Percentiles rank a stretch among this genome's conserved stretches.
Evolutionary conservation across 2,113 vertebrate genomes (phyloP).

Genomic region (Gadus macrocephalus): DNA sequence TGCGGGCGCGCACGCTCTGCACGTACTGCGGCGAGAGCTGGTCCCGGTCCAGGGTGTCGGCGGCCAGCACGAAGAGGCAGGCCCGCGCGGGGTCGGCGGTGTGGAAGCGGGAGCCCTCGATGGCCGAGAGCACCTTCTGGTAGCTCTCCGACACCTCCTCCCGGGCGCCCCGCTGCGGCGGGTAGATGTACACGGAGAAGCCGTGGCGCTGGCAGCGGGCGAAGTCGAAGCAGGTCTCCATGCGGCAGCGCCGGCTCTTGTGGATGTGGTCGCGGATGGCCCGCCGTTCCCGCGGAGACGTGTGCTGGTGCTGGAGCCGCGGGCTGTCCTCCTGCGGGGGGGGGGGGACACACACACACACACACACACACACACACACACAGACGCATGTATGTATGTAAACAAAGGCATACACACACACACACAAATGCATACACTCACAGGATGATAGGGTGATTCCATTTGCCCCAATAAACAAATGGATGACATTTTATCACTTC

Average conservation of each 20-base stretch:
- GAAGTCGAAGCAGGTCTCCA: constrained; percentile 79
- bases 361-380: neutral
- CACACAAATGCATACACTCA: neutral
- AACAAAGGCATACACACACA: neutral
- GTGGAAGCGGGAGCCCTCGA: constrained; percentile 73
- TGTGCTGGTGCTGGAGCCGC: constrained; percentile 70
- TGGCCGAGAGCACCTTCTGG: constrained; percentile 72
- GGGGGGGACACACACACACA: neutral
- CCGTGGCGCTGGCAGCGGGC: constrained; percentile 64
- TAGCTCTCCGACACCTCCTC: constrained; percentile 74
- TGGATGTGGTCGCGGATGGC: constrained; percentile 73
- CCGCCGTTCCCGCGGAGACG: constrained; percentile 67
- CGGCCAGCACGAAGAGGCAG: constrained; percentile 71
- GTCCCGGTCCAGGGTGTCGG: constrained; percentile 78
- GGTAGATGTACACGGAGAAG: constrained; percentile 75
- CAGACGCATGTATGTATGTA: neutral
- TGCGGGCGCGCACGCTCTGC: constrained; percentile 66
- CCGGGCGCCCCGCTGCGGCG: constrained; percentile 54
- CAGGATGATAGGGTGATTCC: neutral
- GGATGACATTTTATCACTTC: no score
- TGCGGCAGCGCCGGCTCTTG: constrained; percentile 75
- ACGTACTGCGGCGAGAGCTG: constrained; percentile 73
- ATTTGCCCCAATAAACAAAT: no score
- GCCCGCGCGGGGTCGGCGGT: constrained; percentile 68
- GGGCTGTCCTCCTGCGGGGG: constrained; percentile 63